These are phyloP conservation scores for Diuraphis noxia DNA, from an alignment of 1,140 invertebrate species.

Conservation along the genomic window DNA sequence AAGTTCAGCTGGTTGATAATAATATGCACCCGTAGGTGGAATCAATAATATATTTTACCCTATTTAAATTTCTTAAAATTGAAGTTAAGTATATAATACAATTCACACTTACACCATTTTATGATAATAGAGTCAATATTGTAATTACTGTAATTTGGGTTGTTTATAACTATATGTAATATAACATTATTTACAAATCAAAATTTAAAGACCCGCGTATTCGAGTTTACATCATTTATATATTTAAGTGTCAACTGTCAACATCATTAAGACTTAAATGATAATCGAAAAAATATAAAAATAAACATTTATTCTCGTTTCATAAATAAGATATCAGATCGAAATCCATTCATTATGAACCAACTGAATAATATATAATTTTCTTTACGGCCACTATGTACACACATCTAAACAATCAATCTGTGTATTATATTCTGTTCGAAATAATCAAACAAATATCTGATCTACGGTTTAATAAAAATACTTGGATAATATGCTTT, in stretches of 20 bases:
- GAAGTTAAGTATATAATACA: not conserved
- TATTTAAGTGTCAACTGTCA: not conserved
- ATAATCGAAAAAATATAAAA: not conserved
- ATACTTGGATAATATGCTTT: not conserved
- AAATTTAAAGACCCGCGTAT: not conserved
- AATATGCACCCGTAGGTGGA: not conserved
- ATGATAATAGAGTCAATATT: not conserved
- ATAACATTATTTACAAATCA: not conserved
- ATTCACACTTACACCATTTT: too few species aligned
- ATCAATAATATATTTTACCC: not conserved
- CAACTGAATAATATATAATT: not conserved
- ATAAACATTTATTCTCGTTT: not conserved
- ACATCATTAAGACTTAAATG: not conserved
- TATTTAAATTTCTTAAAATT: not conserved
- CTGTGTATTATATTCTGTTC: not conserved
- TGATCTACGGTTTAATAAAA: not conserved
- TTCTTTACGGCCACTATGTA: not conserved
- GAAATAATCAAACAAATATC: not conserved
- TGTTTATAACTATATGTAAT: too few species aligned
- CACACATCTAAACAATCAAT: not conserved
- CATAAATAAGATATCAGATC: not conserved
- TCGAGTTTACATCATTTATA: not conserved
- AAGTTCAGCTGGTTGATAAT: fast-evolving
- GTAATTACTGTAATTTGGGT: not conserved
- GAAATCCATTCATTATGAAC: not conserved